Base-by-base conservation (phyloP, 1,140 invertebrate species). In the Brachionus plicatilis region DNA sequence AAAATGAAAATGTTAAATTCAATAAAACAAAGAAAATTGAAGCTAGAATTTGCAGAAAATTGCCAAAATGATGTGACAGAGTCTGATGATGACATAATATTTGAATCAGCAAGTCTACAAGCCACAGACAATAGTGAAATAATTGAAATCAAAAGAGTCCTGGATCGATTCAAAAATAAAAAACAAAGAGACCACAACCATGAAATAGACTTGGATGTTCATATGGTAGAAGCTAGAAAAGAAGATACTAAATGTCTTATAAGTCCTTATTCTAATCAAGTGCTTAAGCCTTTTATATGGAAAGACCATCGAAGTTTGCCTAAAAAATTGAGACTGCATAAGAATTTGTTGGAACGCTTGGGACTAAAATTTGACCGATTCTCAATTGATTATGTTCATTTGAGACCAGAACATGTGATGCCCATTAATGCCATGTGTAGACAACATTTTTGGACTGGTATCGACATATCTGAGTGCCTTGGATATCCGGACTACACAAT, bases 401-500 rank as follows among this genome's bases (percentile, higher is more conserved):
- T 96, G 1, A 91, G 93, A 41, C 94, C 95, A 7, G 93, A 95
- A 87, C 94, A 96, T 88, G 94, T 96, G 85, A 93, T 94, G 2
- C 93, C 94, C 0, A 92, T 96, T 41, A 96, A 96, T 89, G 92
- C 92, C 72, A 88, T 96, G 9, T 94, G 94, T 76, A 92, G 92
- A 85, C 92, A 93, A 86, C 94, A 93, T 88, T 96, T 96, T 89
- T 96, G 95, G 95, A 93, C 94, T 9, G 94, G 94, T 43, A 94
- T 96, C 85, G 95, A 96, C 89, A 94, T 96, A 85, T 94, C 94
- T 0, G 95, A 96, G 87, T 93, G 93, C 86, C 90, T 96, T 11
- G 93, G 94, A 87, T 96, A 96, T 90, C 95, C 95, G 1, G 95
- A 97, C 87, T 96, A 94, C 88, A 96, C 93, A 86, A 95, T 95